These are phyloP conservation scores for Poicephalus meyeri DNA, from an alignment of 2,113 vertebrate species.

Conservation along the genomic window DNA sequence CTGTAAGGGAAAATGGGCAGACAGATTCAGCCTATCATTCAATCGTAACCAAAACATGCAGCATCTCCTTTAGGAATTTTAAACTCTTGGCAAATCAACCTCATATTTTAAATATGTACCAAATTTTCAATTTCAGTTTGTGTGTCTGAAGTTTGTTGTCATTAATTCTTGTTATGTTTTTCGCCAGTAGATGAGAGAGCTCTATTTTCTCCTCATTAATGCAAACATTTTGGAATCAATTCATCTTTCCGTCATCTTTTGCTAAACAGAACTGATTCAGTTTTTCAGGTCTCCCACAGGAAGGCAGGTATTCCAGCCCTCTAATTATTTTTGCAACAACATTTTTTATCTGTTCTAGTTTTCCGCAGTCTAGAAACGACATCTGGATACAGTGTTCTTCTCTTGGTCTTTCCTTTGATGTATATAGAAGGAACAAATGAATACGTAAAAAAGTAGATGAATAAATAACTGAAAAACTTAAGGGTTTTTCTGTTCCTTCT, in stretches of 20 bases:
- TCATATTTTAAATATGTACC: background rate
- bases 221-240: background rate
- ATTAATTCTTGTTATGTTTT: conserved; percentile 10
- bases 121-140: background rate
- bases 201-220: conserved; percentile 7
- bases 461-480: background rate
- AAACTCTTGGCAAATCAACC: background rate
- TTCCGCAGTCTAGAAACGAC: background rate
- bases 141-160: background rate
- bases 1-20: background rate
- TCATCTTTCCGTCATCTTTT: background rate
- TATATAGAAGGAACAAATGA: background rate
- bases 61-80: background rate
- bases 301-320: background rate
- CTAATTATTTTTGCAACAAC: background rate
- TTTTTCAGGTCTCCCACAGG: background rate
- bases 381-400: background rate
- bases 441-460: background rate
- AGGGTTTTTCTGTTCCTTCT: background rate
- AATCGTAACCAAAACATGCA: background rate
- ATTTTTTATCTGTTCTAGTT: background rate
- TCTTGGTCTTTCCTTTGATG: background rate
- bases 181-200: background rate
- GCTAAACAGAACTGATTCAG: background rate
- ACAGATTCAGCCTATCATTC: background rate